phyloP scores from a whole-genome alignment of 1,140 invertebrate species.

The Brachionus plicatilis region DNA sequence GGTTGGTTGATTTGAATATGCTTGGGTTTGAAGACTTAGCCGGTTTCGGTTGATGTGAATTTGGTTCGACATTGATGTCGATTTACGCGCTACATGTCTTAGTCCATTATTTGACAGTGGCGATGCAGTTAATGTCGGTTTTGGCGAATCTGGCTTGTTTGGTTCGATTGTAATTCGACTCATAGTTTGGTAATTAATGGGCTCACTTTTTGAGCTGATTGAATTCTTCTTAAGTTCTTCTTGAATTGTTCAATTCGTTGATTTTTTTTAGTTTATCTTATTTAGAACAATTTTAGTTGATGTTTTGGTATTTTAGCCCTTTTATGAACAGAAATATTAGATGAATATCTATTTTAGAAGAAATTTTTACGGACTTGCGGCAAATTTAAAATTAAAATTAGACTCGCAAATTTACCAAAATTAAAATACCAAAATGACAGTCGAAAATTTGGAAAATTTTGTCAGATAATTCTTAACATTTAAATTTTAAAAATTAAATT shows the following conservation, averaged over 20 bases:
- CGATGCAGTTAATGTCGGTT: neutral
- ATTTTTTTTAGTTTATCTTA: neutral
- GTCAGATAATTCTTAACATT: neutral
- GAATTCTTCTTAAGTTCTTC: neutral
- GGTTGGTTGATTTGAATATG: neutral
- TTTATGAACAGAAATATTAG: neutral
- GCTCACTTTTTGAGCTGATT: neutral
- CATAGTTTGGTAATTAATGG: neutral
- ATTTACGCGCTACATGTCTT: neutral
- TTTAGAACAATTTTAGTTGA: neutral
- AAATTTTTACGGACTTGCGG: neutral
- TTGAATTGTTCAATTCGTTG: neutral
- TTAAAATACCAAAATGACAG: neutral
- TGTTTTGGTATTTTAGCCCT: neutral
- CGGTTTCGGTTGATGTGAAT: neutral
- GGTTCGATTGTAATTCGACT: constrained; percentile 32
- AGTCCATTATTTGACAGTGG: neutral
- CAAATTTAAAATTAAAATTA: neutral
- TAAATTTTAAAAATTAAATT: neutral
- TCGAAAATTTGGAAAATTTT: neutral
- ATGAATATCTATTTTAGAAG: neutral
- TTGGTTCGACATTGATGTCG: neutral
- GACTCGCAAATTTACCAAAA: neutral
- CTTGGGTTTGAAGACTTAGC: neutral
- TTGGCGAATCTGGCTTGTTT: neutral